Base-by-base conservation (phyloP, 1,140 invertebrate genomes). In the Trichoplusia ni region DNA sequence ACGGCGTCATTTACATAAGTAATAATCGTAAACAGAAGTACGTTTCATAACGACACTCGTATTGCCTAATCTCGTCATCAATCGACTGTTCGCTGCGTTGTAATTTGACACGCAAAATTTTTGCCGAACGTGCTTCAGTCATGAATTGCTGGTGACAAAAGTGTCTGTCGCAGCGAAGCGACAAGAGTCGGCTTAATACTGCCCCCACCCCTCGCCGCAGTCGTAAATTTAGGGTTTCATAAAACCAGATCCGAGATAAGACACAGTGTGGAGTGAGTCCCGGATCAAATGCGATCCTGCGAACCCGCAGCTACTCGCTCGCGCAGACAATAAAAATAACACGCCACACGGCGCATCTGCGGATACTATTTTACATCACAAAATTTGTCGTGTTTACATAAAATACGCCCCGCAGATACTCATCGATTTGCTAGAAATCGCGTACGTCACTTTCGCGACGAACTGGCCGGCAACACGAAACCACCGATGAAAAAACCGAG, bases 181-280 rank as follows among this genome's bases (percentile, higher is more conserved):
- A 75, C 76, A 77, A 81, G 81, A 80, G 79, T 76, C 75, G 77
- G 84, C 84, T 86, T 87, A 87, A 75, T 79, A 81, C 68, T 71
- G 69, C 82, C 77, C 77, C 80, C 82, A 79, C 82, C 79, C 84
- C 76, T 80, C 81, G 73, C 85, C 84, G 67, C 87, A 90, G 79
- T 90, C 87, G 87, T 90, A 90, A 90, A 90, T 90, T 90, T 89
- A 89, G 87, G 87, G 87, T 89, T 90, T 90, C 86, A 90, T 90
- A 90, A 90, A 90, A 90, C 87, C 86, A 87, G 87, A 90, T 90
- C 79, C 73, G 81, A 90, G 87, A 90, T 90, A 90, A 90, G 83
- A 90, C 87, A 88, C 85, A 90, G 86, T 83, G 88, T 78, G 77
- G 82, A 86, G 81, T 79, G 78, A 82, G 80, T 77, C 81, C 81